Percentiles rank a stretch among this genome's conserved stretches.
These are phyloP conservation scores for Coptodon rendalli DNA, from an alignment of 2,113 vertebrate genomes.

Conservation along the genomic window DNA sequence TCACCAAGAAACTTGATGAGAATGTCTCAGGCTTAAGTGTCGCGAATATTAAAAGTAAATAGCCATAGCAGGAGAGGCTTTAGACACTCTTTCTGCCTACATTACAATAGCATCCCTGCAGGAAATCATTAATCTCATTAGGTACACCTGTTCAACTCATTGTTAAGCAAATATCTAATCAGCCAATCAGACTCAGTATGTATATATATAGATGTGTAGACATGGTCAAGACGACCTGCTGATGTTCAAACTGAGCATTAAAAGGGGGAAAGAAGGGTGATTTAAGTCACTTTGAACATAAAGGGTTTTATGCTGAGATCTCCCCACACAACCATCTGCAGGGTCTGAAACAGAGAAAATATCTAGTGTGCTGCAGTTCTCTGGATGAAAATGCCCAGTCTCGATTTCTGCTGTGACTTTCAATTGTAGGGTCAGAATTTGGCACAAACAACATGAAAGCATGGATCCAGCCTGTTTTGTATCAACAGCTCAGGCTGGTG, in stretches of 20 bases:
- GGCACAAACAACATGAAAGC: neutral
- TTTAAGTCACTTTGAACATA: neutral
- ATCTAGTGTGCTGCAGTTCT: neutral
- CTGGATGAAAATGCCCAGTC: neutral
- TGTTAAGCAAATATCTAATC: neutral
- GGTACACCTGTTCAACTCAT: neutral
- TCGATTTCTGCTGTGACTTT: neutral
- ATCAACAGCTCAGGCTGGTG: neutral
- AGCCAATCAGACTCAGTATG: neutral
- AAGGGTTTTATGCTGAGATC: neutral
- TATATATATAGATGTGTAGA: neutral
- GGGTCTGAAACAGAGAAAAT: neutral
- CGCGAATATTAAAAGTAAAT: neutral
- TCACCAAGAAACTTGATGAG: neutral
- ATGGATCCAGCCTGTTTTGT: neutral
- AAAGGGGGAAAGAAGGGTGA: neutral
- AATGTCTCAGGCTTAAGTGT: neutral
- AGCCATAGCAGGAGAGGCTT: neutral
- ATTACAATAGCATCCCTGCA: neutral
- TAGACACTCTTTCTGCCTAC: neutral
- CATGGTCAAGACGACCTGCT: neutral
- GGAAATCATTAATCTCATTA: neutral
- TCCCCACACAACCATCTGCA: neutral
- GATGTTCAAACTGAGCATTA: neutral
- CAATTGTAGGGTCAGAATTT: neutral